Evolutionary conservation across 2,113 vertebrate genomes (phyloP).

Genomic region (Eira barbara): DNA sequence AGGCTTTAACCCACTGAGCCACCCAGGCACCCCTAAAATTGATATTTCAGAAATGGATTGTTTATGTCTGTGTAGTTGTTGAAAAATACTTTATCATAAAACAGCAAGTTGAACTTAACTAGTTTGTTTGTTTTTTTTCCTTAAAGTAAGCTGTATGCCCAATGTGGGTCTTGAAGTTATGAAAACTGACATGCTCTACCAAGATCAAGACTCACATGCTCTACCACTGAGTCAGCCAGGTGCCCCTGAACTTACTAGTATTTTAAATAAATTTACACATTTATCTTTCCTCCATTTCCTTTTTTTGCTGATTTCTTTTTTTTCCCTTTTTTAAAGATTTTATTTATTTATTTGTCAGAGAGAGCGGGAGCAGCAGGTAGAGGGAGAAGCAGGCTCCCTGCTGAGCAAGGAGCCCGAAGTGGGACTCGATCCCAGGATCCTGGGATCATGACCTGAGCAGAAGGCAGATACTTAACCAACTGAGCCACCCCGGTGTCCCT

Average conservation of each 20-base stretch:
- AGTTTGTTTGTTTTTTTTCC: neutral
- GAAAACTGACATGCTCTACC: neutral
- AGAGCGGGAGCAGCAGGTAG: no score
- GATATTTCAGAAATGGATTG: neutral
- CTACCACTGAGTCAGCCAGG: neutral
- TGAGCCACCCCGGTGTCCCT: no score
- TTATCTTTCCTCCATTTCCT: neutral
- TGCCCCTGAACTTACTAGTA: neutral
- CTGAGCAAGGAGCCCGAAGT: no score
- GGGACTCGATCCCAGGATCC: no score
- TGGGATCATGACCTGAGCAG: no score
- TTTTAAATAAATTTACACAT: neutral
- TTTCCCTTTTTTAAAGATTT: neutral
- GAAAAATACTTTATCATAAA: neutral
- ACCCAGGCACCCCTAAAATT: no score
- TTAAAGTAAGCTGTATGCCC: neutral
- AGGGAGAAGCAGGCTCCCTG: no score
- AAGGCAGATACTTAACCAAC: no score
- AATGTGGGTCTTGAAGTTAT: neutral
- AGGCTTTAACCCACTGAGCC: no score
- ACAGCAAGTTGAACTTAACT: neutral
- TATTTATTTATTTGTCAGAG: no score
- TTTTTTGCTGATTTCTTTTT: neutral
- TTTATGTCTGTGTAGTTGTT: neutral
- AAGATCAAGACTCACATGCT: neutral